Conservation (phyloP, 1,140 invertebrate species). For the Phymorhynchus buccinoides region DNA sequence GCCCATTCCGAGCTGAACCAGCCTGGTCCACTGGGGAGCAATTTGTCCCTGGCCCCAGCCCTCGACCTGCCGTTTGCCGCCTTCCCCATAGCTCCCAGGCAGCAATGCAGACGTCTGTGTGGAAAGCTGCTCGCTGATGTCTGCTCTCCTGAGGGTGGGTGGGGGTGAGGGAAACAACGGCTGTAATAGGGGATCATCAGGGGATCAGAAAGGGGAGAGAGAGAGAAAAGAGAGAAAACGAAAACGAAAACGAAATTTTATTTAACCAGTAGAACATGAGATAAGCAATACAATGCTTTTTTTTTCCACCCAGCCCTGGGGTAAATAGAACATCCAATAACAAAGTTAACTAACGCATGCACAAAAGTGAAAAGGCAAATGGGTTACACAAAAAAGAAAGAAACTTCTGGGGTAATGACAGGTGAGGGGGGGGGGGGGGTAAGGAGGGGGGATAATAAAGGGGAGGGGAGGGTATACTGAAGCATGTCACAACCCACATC, state of each 20-base stretch:
- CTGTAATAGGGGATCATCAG: not conserved
- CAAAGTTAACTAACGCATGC: too few species aligned
- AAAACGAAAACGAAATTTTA: too few species aligned
- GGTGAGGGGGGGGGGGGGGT: not conserved
- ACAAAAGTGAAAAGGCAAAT: too few species aligned
- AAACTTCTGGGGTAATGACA: not conserved
- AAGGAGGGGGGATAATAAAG: not conserved
- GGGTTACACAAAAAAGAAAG: too few species aligned
- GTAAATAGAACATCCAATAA: too few species aligned
- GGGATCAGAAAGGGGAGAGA: not conserved
- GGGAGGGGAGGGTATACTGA: not conserved
- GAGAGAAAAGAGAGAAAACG: too few species aligned
- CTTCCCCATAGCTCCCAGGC: not conserved
- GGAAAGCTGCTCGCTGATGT: not conserved
- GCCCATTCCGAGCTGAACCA: not conserved
- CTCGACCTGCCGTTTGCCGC: not conserved
- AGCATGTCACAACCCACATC: too few species aligned
- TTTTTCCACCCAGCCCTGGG: not conserved
- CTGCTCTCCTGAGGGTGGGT: not conserved
- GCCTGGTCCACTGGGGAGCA: not conserved
- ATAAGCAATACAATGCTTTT: too few species aligned
- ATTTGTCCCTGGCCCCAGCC: not conserved
- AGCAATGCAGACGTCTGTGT: not conserved
- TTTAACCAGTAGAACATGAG: too few species aligned
- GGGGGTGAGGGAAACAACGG: too few species aligned